A percentile compares a stretch with the other conserved stretches of the same genome.
Conservation (phyloP, 1,140 invertebrate species). For the Zeugodacus cucurbitae region DNA sequence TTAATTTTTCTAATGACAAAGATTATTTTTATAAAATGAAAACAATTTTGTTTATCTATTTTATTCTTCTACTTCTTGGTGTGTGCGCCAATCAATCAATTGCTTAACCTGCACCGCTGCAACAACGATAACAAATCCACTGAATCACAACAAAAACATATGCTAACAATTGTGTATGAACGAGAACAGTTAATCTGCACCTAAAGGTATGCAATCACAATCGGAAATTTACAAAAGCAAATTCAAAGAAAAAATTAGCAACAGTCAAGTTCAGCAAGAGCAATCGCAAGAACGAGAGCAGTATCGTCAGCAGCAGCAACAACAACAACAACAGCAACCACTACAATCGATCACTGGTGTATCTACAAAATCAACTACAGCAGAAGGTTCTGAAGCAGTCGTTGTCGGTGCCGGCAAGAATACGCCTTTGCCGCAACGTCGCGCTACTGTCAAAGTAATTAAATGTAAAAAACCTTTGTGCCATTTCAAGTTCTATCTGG, state of each 20-base stretch:
- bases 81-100: not conserved
- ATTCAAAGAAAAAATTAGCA: conserved; percentile 60
- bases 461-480: conserved; percentile 69
- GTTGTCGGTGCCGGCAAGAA: not conserved
- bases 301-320: conserved; percentile 22
- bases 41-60: conserved; percentile 25
- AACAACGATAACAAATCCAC: conserved; percentile 3
- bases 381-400: conserved; percentile 43
- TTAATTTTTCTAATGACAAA: not conserved
- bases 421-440: conserved; percentile 46
- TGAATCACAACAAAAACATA: not conserved
- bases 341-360: conserved; percentile 39
- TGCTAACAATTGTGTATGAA: not conserved
- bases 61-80: conserved; percentile 40
- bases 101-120: conserved; percentile 12
- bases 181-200: conserved; percentile 57
- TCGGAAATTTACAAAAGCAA: conserved; percentile 58
- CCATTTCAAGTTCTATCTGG: conserved; percentile 77
- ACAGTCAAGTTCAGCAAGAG: conserved; percentile 49
- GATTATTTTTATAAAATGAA: not conserved
- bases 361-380: conserved; percentile 47
- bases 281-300: conserved; percentile 32
- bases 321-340: conserved; percentile 47
- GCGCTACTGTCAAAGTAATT: conserved; percentile 58
- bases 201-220: conserved; percentile 66